phyloP scores from a whole-genome alignment of 1,140 invertebrate genomes.

The Andrena cerasifolii region DNA sequence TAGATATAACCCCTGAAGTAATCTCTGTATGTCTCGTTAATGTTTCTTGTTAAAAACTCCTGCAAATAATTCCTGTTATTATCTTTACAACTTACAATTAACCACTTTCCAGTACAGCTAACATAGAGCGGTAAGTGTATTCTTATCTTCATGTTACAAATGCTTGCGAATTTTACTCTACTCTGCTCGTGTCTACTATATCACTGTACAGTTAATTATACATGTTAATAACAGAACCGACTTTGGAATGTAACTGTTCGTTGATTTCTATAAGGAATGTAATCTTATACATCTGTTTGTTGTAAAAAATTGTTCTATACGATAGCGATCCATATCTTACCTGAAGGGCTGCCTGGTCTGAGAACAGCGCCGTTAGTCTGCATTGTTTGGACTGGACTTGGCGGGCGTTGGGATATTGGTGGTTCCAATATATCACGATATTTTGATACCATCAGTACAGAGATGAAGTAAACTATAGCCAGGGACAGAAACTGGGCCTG shows the following conservation, averaged over 20 bases:
- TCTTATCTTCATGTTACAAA: neutral
- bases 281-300: neutral
- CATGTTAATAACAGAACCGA: neutral
- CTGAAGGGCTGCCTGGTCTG: constrained; percentile 84
- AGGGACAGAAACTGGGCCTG: constrained; percentile 99
- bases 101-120: no score
- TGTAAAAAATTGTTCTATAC: neutral
- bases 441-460: constrained; percentile 99
- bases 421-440: constrained; percentile 99
- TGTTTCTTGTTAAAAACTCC: neutral
- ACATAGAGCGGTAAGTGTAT: no score
- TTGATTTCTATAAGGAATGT: neutral
- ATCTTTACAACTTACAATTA: neutral
- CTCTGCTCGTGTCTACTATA: no score
- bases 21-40: neutral
- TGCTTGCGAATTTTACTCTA: neutral
- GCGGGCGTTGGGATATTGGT: constrained; percentile 84
- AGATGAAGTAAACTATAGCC: constrained; percentile 99
- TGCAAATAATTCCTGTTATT: neutral
- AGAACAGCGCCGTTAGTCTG: constrained; percentile 84
- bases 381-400: constrained; percentile 83
- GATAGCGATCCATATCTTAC: constrained; percentile 76
- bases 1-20: neutral
- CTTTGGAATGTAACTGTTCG: neutral
- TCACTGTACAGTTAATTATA: no score